A percentile compares a stretch with the other conserved stretches of the same genome.
Evolutionary conservation across 2,113 vertebrate genomes (phyloP).

Genomic region (Telmatochromis brichardi): DNA sequence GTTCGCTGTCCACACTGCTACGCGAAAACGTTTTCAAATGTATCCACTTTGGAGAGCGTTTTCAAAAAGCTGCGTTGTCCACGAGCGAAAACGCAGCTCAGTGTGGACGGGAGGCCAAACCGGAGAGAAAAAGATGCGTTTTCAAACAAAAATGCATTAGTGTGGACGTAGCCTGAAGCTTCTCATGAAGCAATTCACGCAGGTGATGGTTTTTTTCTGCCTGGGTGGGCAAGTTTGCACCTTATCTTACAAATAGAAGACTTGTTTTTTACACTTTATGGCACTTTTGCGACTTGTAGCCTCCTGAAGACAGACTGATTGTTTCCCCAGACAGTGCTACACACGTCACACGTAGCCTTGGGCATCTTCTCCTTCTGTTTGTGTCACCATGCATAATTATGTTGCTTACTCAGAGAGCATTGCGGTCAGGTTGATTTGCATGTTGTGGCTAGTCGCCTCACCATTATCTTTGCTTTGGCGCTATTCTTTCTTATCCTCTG

Average conservation of each 20-base stretch:
- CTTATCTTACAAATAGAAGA: background rate
- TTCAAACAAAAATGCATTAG: background rate
- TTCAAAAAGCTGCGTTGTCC: background rate
- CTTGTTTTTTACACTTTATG: background rate
- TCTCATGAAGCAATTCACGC: background rate
- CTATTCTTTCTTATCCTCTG: background rate
- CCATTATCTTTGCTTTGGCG: background rate
- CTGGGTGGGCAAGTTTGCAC: background rate
- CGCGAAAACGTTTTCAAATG: background rate
- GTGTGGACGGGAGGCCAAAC: background rate
- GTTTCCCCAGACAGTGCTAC: background rate
- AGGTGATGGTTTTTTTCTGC: background rate
- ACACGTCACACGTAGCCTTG: background rate
- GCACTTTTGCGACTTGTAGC: background rate
- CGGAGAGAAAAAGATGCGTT: background rate
- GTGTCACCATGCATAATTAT: background rate
- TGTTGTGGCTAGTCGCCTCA: background rate
- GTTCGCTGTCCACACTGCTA: background rate
- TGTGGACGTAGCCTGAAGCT: background rate
- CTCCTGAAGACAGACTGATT: background rate
- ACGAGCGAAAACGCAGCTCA: background rate
- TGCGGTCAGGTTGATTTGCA: background rate
- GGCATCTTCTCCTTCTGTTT: background rate
- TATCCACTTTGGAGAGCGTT: background rate
- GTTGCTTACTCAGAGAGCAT: background rate